A percentile compares a stretch with the other conserved stretches of the same genome.
phyloP scores from a whole-genome alignment of 2,888 invertebrate species.

The Rhogogaster chlorosoma region DNA sequence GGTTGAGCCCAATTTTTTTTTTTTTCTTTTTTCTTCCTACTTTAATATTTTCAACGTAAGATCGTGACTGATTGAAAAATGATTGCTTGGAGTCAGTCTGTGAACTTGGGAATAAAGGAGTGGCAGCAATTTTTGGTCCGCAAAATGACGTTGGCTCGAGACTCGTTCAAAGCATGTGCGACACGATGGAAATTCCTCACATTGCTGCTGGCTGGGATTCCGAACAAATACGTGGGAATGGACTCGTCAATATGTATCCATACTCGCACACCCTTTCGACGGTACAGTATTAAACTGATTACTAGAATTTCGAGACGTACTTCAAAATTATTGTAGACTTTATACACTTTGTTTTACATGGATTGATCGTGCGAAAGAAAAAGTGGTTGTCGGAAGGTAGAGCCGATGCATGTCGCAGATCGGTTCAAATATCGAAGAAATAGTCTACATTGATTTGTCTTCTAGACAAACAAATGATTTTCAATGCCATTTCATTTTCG shows the following conservation, averaged over 20 bases:
- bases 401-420: too few species aligned
- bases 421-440: too few species aligned
- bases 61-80: background rate
- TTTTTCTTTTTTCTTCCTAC: background rate
- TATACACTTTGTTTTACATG: too few species aligned
- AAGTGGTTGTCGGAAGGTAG: too few species aligned
- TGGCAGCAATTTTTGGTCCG: constrained; percentile 93
- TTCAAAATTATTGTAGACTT: too few species aligned
- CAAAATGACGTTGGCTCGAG: constrained; percentile 83
- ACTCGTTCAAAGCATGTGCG: constrained; percentile 91
- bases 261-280: constrained; percentile 71
- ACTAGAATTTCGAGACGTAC: background rate
- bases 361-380: too few species aligned
- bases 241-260: constrained; percentile 88
- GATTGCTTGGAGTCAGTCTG: constrained; percentile 78
- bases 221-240: constrained; percentile 79
- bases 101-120: constrained; percentile 81
- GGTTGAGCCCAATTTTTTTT: constrained; percentile 74
- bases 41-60: background rate
- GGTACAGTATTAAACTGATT: background rate
- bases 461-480: too few species aligned
- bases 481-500: too few species aligned
- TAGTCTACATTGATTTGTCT: too few species aligned
- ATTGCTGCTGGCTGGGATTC: constrained; percentile 89
- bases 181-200: constrained; percentile 92